Percentiles rank a stretch among this genome's conserved stretches.
Conservation (phyloP, 2,797 vertebrate genomes). For the Hoplostethus mediterraneus region DNA sequence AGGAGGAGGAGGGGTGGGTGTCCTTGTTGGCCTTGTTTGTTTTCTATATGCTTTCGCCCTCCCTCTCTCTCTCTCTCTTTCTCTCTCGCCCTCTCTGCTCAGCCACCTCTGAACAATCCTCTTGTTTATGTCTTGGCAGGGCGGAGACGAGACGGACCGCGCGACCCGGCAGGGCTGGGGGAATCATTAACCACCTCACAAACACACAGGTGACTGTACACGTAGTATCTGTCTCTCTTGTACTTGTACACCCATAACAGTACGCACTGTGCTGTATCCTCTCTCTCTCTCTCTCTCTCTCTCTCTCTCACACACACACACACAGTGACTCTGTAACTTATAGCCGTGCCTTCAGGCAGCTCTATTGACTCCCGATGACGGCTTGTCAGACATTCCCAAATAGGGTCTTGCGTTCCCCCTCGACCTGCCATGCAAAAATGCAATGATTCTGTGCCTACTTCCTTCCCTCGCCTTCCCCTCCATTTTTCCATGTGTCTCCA, state of each 20-base stretch:
- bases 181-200: slow-evolving; percentile 72
- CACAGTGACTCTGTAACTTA: neutral
- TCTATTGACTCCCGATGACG: slow-evolving; percentile 1
- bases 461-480: neutral
- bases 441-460: neutral
- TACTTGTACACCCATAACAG: slow-evolving; percentile 21
- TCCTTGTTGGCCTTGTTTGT: slow-evolving; percentile 66
- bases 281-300: neutral
- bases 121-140: slow-evolving; percentile 75
- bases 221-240: slow-evolving; percentile 12
- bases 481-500: too few species aligned
- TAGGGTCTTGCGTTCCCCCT: slow-evolving; percentile 24
- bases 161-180: slow-evolving; percentile 63
- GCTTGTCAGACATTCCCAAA: slow-evolving; percentile 28
- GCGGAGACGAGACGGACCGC: slow-evolving; percentile 60
- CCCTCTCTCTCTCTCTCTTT: slow-evolving; percentile 12
- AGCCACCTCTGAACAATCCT: slow-evolving; percentile 58
- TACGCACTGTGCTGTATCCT: neutral
- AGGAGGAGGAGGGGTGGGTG: slow-evolving; percentile 12
- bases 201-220: slow-evolving; percentile 15
- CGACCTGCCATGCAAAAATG: slow-evolving; percentile 12
- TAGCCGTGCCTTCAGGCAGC: neutral
- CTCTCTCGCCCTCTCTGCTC: slow-evolving; percentile 39
- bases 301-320: neutral
- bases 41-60: slow-evolving; percentile 63